Conservation (phyloP, 2,113 vertebrate species). For the Pterocles burchelli region DNA sequence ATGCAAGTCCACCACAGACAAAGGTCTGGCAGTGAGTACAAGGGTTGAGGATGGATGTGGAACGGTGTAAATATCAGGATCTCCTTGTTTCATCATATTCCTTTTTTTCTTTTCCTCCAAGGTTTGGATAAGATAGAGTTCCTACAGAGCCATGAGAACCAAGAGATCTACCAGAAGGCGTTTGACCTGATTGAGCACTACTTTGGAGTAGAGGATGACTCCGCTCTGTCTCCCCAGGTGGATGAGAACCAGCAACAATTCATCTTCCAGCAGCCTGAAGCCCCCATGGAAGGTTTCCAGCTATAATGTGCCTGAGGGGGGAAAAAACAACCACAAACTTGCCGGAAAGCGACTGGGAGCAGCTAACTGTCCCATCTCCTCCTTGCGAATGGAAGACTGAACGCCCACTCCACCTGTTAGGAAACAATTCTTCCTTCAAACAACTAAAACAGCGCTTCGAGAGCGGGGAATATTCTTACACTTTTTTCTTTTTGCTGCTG, state of each 20-base stretch:
- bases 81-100: rapidly evolving
- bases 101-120: constrained; percentile 18
- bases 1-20: not conserved
- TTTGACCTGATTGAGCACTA: constrained; percentile 98
- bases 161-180: constrained; percentile 99
- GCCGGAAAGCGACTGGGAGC: constrained; percentile 2
- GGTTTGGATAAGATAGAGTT: constrained; percentile 98
- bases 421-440: constrained; percentile 8
- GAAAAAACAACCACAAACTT: constrained; percentile 29
- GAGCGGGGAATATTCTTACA: constrained; percentile 52
- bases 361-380: constrained; percentile 19
- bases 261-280: constrained; percentile 95
- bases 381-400: constrained; percentile 46
- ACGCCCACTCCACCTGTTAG: constrained; percentile 31
- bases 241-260: constrained; percentile 96
- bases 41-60: not conserved
- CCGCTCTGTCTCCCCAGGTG: constrained; percentile 88
- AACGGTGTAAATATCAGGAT: not conserved
- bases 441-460: constrained; percentile 35
- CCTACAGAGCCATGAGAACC: constrained; percentile 98
- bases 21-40: too few species aligned
- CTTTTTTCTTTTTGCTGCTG: constrained; percentile 73
- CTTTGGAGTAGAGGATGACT: constrained; percentile 94
- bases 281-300: constrained; percentile 98
- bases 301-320: constrained; percentile 77